Conservation (phyloP, 2,113 vertebrate species). For the Bujurquina vittata region DNA sequence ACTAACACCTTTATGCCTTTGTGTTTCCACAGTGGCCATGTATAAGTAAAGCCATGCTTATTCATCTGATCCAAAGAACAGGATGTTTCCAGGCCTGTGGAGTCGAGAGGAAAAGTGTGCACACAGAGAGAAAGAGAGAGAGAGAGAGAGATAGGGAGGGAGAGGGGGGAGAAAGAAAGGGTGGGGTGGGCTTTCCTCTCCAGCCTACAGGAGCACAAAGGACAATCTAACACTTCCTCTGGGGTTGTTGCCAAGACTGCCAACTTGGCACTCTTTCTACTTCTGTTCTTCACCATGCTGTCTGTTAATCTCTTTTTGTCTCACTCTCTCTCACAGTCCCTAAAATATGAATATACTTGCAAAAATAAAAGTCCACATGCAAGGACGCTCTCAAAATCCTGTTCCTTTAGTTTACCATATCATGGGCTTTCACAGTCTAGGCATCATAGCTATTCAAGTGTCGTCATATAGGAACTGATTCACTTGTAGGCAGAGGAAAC, state of each 20-base stretch:
- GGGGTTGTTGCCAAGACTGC: conserved; percentile 80
- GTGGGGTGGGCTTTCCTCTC: conserved; percentile 75
- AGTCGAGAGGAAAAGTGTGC: conserved; percentile 70
- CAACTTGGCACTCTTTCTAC: conserved; percentile 78
- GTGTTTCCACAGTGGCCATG: conserved; percentile 35
- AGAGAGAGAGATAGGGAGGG: background rate
- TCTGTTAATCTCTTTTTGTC: conserved; percentile 33
- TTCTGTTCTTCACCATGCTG: conserved; percentile 61
- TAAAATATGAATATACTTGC: conserved; percentile 24
- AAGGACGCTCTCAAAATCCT: background rate
- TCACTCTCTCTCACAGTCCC: conserved; percentile 8
- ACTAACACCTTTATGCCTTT: conserved; percentile 11
- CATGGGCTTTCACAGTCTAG: background rate
- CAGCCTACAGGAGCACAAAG: conserved; percentile 81
- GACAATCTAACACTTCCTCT: conserved; percentile 84
- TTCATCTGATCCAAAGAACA: conserved; percentile 78
- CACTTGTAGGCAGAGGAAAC: conserved; percentile 30
- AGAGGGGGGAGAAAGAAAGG: conserved; percentile 11
- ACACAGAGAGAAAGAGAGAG: background rate
- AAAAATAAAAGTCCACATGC: conserved; percentile 2
- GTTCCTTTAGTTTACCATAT: background rate
- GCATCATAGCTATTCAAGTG: background rate
- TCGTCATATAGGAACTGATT: conserved; percentile 23
- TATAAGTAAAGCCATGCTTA: conserved; percentile 59
- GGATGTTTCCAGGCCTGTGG: conserved; percentile 78